Evolutionary conservation across 2,797 vertebrate genomes (phyloP), one percentile per base, ranked within the genome.

Genomic region (Sebastes hopkinsi): DNA sequence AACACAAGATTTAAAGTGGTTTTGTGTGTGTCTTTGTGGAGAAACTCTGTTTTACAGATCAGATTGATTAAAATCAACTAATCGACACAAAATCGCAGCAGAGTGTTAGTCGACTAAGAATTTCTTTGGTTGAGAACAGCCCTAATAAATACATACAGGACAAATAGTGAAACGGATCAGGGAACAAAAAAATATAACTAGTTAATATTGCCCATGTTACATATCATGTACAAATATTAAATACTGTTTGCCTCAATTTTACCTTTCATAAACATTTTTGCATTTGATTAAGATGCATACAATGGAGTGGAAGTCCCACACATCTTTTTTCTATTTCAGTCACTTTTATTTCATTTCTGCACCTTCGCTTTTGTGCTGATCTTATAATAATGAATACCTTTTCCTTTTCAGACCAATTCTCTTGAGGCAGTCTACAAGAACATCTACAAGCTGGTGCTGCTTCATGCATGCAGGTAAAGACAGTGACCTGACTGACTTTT

Each of bases 391-490:
- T 7, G 1, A 5, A 20, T 77, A 62, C 38, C 1, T 73, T 29
- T 70, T 78, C 16, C 70, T 22, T 74, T 86, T 59, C 90, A 99
- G 98, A 96, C 95, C 71, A 99, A 98, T 85, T 97, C 96, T 59
- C 74, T 96, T 20, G 95, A 87, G 84, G 96, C 96, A 0, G 96
- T 99, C 50, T 95, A 94, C 81, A 94, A 94, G 72, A 99, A 98
- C 77, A 13, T 97, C 78, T 98, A 98, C 94, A 97, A 98, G 91
- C 94, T 97, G 82, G 95, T 98, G 85, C 94, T 99, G 79, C 96
- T 99, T 78, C 98, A 99, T 72, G 98, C 98, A 2, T 96, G 94
- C 96, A 98, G 98, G 98, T 99, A 89, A 80, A 67, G 5, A 23
- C 6, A 5, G 1, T 14, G 9, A 29, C 22, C 1, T 14, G 0